phyloP scores from a whole-genome alignment of 2,113 vertebrate species.

The Hipposideros armiger region DNA sequence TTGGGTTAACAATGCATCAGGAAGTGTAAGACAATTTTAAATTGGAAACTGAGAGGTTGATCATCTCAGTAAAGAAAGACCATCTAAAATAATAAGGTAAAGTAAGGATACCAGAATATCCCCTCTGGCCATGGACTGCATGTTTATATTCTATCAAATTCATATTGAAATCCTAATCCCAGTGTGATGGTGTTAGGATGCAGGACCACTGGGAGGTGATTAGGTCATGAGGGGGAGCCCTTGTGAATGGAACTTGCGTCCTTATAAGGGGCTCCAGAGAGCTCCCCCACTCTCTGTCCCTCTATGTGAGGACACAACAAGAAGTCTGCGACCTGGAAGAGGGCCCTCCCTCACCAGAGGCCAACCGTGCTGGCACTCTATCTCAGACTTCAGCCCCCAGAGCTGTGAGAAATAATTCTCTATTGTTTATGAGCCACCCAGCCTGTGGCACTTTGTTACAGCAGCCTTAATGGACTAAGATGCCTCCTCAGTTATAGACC shows the following conservation, averaged over 20 bases:
- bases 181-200: neutral
- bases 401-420: neutral
- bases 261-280: neutral
- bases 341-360: neutral
- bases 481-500: neutral
- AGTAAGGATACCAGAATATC: neutral
- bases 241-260: neutral
- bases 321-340: neutral
- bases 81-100: neutral
- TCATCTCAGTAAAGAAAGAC: slow-evolving; percentile 6
- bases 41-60: neutral
- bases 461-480: neutral
- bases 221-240: neutral
- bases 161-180: neutral
- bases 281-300: neutral
- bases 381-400: neutral
- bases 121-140: neutral
- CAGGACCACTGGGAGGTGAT: neutral
- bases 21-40: neutral
- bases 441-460: neutral
- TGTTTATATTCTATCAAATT: neutral
- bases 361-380: neutral
- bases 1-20: slow-evolving; percentile 28
- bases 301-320: neutral
- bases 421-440: neutral